Base-by-base conservation (phyloP, 2,888 invertebrate genomes). In the Xylophagus ater region DNA sequence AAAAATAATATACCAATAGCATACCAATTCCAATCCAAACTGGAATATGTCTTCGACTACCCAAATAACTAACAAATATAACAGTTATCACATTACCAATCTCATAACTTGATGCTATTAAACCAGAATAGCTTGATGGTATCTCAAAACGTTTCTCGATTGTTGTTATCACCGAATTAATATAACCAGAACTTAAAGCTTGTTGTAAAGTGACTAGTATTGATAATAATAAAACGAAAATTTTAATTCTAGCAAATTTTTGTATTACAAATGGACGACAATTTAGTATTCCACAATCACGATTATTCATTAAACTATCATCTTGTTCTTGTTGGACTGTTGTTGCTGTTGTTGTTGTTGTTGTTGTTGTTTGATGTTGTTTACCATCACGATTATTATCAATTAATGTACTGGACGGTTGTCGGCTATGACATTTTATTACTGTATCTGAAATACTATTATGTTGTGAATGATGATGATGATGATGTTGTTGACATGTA, bases 141-240 rank as follows among this genome's bases (percentile, higher is more conserved):
- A 93, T 89, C 66, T 93, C 90, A 59, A 85, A 85, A 48, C 93
- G 80, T 66, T 92, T 92, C 69, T 94, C 93, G 56, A 94, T 92
- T 40, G 93, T 94, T 50, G 93, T 93, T 64, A 94, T 92, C 66
- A 94, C 93, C 63, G 88, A 88, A 69, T 89, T 89, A 52, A 88
- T 87, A 63, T 89, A 89, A 49, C 89, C 89, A 45, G 88, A 89
- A 63, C 88, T 87, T 49, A 89, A 70, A 15, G 87, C 88, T 67
- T 89, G 89, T 62, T 89, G 89, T 51, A 89, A 71, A 53, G 88
- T 89, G 55, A 89, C 89, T 59, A 89, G 77, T 70, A 88, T 77
- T 59, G 88, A 88, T 52, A 89, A 74, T 56, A 89, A 76, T 64
- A 87, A 75, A 60, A 89, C 88, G 66, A 89, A 89, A 59, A 87